phyloP scores from a whole-genome alignment of 2,113 vertebrate genomes.

The Xiphophorus hellerii region DNA sequence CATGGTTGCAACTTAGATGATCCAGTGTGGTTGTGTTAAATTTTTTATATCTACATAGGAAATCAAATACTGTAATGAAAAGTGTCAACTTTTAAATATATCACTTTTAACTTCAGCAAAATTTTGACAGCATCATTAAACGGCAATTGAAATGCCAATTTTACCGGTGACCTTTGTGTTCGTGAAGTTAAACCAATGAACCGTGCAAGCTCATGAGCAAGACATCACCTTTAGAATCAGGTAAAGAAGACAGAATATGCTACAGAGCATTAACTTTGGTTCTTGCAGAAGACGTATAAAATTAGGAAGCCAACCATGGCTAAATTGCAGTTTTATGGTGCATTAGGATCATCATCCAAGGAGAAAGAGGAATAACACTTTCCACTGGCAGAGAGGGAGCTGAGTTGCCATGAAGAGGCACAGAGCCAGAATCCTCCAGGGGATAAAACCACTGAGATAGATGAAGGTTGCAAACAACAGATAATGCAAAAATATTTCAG shows the following conservation, averaged over 20 bases:
- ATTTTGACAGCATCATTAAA: not conserved
- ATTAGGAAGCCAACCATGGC: slow-evolving; percentile 43
- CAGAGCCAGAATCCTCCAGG: slow-evolving; percentile 54
- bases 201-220: slow-evolving; percentile 3
- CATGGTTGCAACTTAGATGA: too few relatives aligned
- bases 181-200: slow-evolving; percentile 42
- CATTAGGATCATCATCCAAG: slow-evolving; percentile 61
- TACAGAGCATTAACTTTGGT: slow-evolving; percentile 25
- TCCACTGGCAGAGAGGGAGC: slow-evolving; percentile 17
- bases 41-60: not conserved
- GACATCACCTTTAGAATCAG: slow-evolving; percentile 21
- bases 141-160: slow-evolving; percentile 14
- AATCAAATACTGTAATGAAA: not conserved
- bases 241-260: slow-evolving; percentile 35
- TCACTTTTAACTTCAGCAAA: not conserved
- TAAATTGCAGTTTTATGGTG: slow-evolving; percentile 56
- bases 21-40: too few relatives aligned
- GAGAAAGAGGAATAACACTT: slow-evolving; percentile 57
- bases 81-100: not conserved
- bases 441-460: slow-evolving; percentile 62
- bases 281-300: slow-evolving; percentile 34
- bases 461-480: slow-evolving; percentile 63
- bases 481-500: slow-evolving; percentile 74
- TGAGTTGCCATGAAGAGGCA: slow-evolving; percentile 17
- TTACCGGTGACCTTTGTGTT: slow-evolving; percentile 5